These are phyloP conservation scores for Phoxinus dragarum DNA, from an alignment of 2,797 vertebrate species.

Conservation along the genomic window DNA sequence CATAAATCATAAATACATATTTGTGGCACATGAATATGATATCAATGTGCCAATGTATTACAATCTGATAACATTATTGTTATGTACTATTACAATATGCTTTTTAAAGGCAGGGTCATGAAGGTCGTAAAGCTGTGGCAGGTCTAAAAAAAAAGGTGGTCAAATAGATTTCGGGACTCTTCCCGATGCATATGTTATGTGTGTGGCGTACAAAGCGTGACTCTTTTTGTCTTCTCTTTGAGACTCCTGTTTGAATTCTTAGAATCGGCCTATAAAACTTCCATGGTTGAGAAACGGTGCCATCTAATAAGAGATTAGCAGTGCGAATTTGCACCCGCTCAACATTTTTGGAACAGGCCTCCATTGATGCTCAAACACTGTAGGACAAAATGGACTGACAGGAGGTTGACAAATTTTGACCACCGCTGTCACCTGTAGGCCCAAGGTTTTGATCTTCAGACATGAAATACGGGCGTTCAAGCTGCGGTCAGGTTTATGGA, in stretches of 20 bases:
- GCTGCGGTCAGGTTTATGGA: constrained; percentile 25
- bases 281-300: neutral
- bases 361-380: constrained; percentile 61
- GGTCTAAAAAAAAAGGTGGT: neutral
- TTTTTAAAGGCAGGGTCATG: neutral
- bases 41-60: neutral
- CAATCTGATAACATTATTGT: neutral
- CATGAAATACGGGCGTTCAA: constrained; percentile 52
- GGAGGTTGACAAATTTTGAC: constrained; percentile 67
- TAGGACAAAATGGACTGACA: constrained; percentile 53
- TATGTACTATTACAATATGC: neutral
- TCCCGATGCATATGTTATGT: neutral
- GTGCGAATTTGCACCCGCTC: constrained; percentile 36
- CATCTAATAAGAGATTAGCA: constrained; percentile 18
- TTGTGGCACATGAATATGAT: neutral
- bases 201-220: no score
- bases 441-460: constrained; percentile 64
- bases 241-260: neutral
- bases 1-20: neutral
- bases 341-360: constrained; percentile 54
- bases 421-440: constrained; percentile 61
- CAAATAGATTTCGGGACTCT: neutral
- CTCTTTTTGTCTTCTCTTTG: neutral
- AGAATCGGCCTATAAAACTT: neutral
- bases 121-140: neutral